These are phyloP conservation scores for Sphinx pinastri DNA, from an alignment of 2,888 invertebrate species.

Conservation along the genomic window DNA sequence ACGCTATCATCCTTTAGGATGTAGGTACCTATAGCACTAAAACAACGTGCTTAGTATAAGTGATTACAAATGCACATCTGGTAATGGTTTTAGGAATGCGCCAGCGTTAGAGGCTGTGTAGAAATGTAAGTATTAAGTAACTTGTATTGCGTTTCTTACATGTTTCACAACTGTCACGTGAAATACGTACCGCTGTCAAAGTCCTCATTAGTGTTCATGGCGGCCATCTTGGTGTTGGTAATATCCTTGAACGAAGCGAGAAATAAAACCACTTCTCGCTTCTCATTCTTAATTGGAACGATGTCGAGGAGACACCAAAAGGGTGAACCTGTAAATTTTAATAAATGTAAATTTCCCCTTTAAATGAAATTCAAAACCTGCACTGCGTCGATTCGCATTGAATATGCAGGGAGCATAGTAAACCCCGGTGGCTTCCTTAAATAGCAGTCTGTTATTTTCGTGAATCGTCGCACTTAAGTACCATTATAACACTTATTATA, in stretches of 20 bases:
- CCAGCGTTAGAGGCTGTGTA: constrained; percentile 32
- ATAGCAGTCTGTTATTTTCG: constrained; percentile 15
- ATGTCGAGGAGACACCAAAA: constrained; percentile 99
- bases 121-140: constrained; percentile 42
- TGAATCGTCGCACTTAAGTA: constrained; percentile 35
- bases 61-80: constrained; percentile 58
- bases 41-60: constrained; percentile 71
- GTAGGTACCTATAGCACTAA: constrained; percentile 66
- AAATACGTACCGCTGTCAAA: constrained; percentile 92
- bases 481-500: constrained; percentile 39
- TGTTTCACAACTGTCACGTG: constrained; percentile 46
- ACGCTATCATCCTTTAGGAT: constrained; percentile 63
- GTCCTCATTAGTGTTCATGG: constrained; percentile 92
- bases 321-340: constrained; percentile 87
- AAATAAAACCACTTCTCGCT: constrained; percentile 97
- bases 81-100: constrained; percentile 33
- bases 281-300: constrained; percentile 99
- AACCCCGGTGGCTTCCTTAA: background rate
- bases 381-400: constrained; percentile 1
- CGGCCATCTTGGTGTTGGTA: constrained; percentile 95
- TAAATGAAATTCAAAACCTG: constrained; percentile 41
- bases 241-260: constrained; percentile 98
- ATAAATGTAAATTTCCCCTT: constrained; percentile 45
- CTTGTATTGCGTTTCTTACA: constrained; percentile 51
- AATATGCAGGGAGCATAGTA: constrained; percentile 8